phyloP scores from a whole-genome alignment of 2,797 vertebrate genomes.

The Todus mexicanus region DNA sequence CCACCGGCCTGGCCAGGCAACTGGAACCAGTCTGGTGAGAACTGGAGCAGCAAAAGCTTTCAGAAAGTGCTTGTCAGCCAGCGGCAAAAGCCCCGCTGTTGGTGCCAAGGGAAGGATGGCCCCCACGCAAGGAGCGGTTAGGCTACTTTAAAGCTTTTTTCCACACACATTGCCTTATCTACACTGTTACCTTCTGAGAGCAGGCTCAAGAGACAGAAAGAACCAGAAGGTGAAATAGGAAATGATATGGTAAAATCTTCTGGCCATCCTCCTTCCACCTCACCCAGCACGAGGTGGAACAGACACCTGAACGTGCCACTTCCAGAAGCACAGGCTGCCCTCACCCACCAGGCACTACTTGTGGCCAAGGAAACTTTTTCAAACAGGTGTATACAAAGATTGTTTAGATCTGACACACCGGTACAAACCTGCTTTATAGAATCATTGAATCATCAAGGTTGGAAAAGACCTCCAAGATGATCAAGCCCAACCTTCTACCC shows the following conservation, averaged over 20 bases:
- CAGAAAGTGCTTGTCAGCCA: background rate
- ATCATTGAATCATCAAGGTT: no score
- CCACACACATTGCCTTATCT: background rate
- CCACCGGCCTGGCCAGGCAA: accelerated
- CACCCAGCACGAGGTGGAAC: accelerated
- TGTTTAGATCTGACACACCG: background rate
- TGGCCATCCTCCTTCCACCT: no score
- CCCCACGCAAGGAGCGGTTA: accelerated
- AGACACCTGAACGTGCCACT: accelerated
- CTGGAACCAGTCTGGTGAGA: accelerated
- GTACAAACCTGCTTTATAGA: background rate
- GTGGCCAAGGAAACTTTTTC: background rate
- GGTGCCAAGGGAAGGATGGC: no score
- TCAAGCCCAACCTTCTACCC: no score
- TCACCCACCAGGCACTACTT: accelerated
- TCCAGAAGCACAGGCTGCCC: background rate
- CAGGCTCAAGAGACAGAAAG: accelerated
- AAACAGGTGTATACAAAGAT: accelerated
- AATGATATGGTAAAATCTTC: background rate
- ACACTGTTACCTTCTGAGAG: background rate
- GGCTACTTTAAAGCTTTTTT: background rate
- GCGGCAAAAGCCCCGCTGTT: accelerated
- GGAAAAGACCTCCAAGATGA: no score
- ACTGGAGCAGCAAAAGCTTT: background rate
- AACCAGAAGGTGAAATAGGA: background rate